Evolutionary conservation across 2,888 invertebrate genomes (phyloP), one percentile per base, ranked within the genome.

Genomic region (Schizotus pectinicornis): DNA sequence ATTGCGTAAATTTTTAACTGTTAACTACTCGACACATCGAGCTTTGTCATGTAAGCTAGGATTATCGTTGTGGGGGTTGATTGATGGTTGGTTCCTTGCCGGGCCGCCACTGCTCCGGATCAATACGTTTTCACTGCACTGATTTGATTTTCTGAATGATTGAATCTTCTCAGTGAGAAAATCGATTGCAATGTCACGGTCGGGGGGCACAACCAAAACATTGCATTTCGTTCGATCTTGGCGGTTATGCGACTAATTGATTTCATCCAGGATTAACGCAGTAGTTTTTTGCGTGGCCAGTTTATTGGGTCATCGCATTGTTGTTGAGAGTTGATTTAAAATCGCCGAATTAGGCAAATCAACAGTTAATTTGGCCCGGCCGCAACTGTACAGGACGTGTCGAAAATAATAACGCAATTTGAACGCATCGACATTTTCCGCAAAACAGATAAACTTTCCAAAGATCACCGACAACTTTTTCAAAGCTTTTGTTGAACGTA

Each of bases 61-160:
- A n/a, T n/a, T n/a, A n/a, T 22, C 2, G 5, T 22, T 22, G 5
- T 22, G 22, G 5, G 3, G 22, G 22, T 5, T 22, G 5, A 22
- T 22, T 22, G 22, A 22, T 22, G 22, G 5, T 3, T 22, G 22
- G 5, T 5, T 5, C 22, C 5, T 5, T 22, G 22, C 22, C 22
- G 22, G 5, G 22, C 2, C 22, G 22, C 22, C 22, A 22, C 22
- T 22, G 22, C 22, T 22, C 5, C 22, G 22, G 56, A 56, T 56
- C 56, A 56, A 56, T 56, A 56, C 55, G 41, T 55, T 54, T 54
- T 54, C 54, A 47, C 47, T 55, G 55, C 55, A 48, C 54, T 63
- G 62, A 63, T 60, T 64, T 54, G 64, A 67, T 68, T 67, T 68
- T 67, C 56, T 67, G 62, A 65, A 68, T 65, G 68, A 68, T 68